Base-by-base conservation (phyloP, 2,888 invertebrate species). In the Acrobasis suavella region DNA sequence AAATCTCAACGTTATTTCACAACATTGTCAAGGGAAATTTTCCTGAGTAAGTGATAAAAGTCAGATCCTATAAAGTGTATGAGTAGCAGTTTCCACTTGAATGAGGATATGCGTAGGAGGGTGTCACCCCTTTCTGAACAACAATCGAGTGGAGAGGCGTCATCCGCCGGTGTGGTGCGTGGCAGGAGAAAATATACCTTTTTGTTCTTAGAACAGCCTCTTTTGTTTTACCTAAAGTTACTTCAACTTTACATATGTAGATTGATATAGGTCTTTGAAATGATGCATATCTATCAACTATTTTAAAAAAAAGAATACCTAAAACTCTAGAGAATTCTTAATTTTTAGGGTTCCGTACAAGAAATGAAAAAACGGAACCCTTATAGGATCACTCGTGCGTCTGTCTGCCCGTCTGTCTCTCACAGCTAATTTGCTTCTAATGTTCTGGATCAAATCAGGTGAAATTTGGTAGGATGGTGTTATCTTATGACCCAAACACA, bases 91-190 rank as follows among this genome's bases (percentile, higher is more conserved):
- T 86, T 87, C 84, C 84, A 87, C 86, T 89, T 85, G 76, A 87
- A 85, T 82, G 83, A 77, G 81, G 81, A 83, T 76, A 77, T 85
- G 85, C 82, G 87, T 88, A 76, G 88, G 87, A 86, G 89, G 89
- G 87, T 87, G 85, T 82, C 89, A 86, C 86, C 89, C 90, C 80
- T 83, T 83, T 83, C 77, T 81, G 74, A 76, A 83, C 76, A 85
- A 89, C 85, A 88, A 86, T 85, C 72, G 82, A 76, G 74, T 69
- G 73, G 79, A 84, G 83, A 77, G 79, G 77, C 79, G 75, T 81
- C 86, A 85, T 86, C 85, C 81, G 80, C 74, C 70, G 70, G 68
- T 70, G 67, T 71, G 81, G 77, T 78, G 80, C 77, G 77, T 80
- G 81, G 63, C 70, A 69, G 68, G 15, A 55, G 72, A 67, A 72